Conservation (phyloP, 2,113 vertebrate species). For the Merops nubicus region DNA sequence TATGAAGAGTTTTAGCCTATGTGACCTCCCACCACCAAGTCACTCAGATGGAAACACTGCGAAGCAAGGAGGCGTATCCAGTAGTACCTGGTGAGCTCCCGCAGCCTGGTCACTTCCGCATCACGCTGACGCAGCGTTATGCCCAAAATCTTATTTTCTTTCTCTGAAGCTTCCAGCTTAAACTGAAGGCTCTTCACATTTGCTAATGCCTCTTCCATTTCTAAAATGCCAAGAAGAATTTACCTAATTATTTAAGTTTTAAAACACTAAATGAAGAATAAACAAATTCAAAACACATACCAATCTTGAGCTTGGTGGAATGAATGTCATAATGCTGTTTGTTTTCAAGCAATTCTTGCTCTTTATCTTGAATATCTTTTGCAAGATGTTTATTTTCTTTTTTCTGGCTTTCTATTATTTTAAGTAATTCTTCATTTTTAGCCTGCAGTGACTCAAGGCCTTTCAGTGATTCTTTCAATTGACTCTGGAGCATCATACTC, state of each 20-base stretch:
- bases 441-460: conserved; percentile 79
- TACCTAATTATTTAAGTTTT: neutral
- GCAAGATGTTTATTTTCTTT: conserved; percentile 74
- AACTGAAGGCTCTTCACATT: conserved; percentile 78
- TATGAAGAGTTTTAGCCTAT: neutral
- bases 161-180: conserved; percentile 80
- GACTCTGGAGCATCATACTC: conserved; percentile 80
- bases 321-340: conserved; percentile 77
- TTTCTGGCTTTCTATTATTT: conserved; percentile 76
- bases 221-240: conserved; percentile 59
- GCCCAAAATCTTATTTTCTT: conserved; percentile 82
- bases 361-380: conserved; percentile 76
- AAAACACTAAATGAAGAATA: neutral
- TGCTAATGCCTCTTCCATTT: conserved; percentile 74
- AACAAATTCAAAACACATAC: conserved; percentile 62
- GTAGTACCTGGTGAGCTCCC: conserved; percentile 81
- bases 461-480: conserved; percentile 77
- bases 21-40: neutral
- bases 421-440: conserved; percentile 82
- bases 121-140: conserved; percentile 81
- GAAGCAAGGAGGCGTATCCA: neutral
- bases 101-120: conserved; percentile 80
- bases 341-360: conserved; percentile 75
- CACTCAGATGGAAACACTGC: neutral
- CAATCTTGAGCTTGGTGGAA: conserved; percentile 77